Base-by-base conservation (phyloP, 2,888 invertebrate species). In the Tinea pellionella region DNA sequence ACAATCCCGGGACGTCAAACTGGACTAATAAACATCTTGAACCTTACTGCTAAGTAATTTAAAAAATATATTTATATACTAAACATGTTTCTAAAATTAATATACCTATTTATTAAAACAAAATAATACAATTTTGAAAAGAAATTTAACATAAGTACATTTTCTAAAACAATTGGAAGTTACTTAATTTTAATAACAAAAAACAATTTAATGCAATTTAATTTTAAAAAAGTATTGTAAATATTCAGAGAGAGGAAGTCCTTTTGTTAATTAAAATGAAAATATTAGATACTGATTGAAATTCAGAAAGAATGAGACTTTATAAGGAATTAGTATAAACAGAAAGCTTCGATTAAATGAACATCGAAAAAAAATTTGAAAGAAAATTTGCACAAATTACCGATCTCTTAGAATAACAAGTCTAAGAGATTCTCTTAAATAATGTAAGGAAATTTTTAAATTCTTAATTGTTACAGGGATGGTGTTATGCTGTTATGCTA, bases 381-480 rank as follows among this genome's bases (percentile, higher is more conserved):
- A 80, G 79, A 80, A 80, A 79, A 79, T 75, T 81, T 77, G 69
- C 73, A 80, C 80, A 78, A 84, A 85, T 85, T 85, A 80, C 79
- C 78, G 75, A 77, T 78, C 74, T 73, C 69, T 57, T 32, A 16
- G 32, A 57, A 59, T 43, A 59, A 59, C 43, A 59, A 59, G 59
- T 43, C 24, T 18, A 30, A 13, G n/a, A 13, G 30, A 47, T 13
- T 59, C 51, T 74, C 74, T 79, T 78, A 77, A 78, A 78, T 75
- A 80, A 80, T 76, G 73, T 61, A 72, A 72, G 71, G 72, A 18
- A 72, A 75, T 78, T 74, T 77, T 75, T 71, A 71, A 81, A 83
- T 76, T 80, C 82, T 80, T 86, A 85, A 86, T 86, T 86, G 85
- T 80, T 83, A 72, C 73, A 3, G 70, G 78, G 75, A 73, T 58